Conservation (phyloP, 2,888 invertebrate genomes). For the Iphiclides podalirius region DNA sequence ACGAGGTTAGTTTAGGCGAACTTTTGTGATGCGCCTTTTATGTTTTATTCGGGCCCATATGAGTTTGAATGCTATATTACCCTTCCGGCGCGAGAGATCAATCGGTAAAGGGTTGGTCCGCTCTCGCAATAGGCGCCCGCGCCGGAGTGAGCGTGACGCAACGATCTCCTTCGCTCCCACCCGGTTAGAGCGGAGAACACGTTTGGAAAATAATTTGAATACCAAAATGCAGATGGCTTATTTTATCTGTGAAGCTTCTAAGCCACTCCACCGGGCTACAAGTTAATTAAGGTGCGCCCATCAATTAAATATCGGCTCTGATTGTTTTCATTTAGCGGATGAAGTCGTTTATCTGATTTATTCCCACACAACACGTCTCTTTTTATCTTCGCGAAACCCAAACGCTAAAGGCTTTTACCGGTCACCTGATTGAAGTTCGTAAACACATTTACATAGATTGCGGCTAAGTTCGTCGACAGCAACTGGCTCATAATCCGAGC, state of each 20-base stretch:
- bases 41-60: conserved; percentile 70
- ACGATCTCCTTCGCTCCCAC: conserved; percentile 50
- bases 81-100: conserved; percentile 48
- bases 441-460: conserved; percentile 1
- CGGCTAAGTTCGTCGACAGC: neutral
- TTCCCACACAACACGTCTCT: conserved; percentile 30
- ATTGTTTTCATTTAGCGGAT: conserved; percentile 70
- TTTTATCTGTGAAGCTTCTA: conserved; percentile 67
- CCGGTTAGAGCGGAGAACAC: conserved; percentile 64
- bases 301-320: conserved; percentile 77
- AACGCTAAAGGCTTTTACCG: conserved; percentile 10
- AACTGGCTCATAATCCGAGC: conserved; percentile 38
- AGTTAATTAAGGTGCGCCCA: conserved; percentile 79
- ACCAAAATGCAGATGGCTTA: conserved; percentile 78
- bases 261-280: conserved; percentile 65
- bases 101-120: conserved; percentile 57
- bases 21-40: conserved; percentile 75
- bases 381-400: conserved; percentile 33
- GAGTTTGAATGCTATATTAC: conserved; percentile 68
- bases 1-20: conserved; percentile 80
- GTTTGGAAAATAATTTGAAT: conserved; percentile 79
- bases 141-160: conserved; percentile 74
- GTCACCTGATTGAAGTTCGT: conserved; percentile 10
- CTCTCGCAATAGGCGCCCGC: conserved; percentile 51
- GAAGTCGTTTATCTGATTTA: conserved; percentile 62